Evolutionary conservation across 2,113 vertebrate genomes (phyloP), one percentile per base, ranked within the genome.

Genomic region (Aythya baeri): DNA sequence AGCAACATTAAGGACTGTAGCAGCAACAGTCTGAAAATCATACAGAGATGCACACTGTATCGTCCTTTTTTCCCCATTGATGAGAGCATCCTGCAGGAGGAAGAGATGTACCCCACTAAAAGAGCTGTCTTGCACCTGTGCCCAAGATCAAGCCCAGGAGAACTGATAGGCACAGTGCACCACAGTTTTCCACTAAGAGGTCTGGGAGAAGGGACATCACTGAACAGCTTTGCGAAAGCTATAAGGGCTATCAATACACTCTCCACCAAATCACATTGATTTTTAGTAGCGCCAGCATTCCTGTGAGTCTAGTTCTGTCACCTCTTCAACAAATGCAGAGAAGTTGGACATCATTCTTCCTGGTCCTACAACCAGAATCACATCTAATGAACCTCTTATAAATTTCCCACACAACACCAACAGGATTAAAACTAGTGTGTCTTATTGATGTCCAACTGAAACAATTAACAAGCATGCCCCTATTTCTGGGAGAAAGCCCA

Each of bases 361-460:
- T 14, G 3, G 25, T 65, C 32, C 57, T 71, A 43, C 44, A 86
- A 59, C 38, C 58, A 88, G 62, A 55, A 83, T 61, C 16, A 15
- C n/a, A 52, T 72, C 32, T 52, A 75, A 68, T 7, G 34, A 58
- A 72, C 32, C 11, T 34, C 14, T 62, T 74, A 78, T 32, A 2
- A 38, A 61, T 49, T 81, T 76, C 66, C 27, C 71, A 72, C 6
- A 7, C 44, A 76, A 59, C 79, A 75, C 20, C 61, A 32, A 79
- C 78, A 85, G 66, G 79, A 82, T 85, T 52, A 93, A 49, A 88
- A 89, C 66, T 85, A 71, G 20, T 2, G 36, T 34, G 79, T 76
- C 86, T 76, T 49, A 9, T 49, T 49, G 46, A 94, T 90, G 44
- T 76, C 58, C 85, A 94, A 90, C 58, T 85, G 16, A 46, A 44